Evolutionary conservation across 2,888 invertebrate genomes (phyloP).

Genomic region (Euplexia lucipara): DNA sequence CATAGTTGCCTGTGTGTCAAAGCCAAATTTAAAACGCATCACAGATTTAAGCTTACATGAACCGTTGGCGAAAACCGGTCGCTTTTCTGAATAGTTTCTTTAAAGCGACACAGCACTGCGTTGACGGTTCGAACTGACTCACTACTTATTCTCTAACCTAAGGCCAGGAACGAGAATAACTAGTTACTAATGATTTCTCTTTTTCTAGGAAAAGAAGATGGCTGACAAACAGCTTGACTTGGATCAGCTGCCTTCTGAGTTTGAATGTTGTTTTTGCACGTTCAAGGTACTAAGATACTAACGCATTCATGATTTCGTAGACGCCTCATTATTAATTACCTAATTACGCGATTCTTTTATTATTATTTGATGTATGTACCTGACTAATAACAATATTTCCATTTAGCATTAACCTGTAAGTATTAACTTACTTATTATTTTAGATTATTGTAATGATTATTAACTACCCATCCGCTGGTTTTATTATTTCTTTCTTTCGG

Average conservation of each 20-base stretch:
- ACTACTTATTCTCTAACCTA: slow-evolving; percentile 47
- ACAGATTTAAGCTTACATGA: slow-evolving; percentile 31
- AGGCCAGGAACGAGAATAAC: slow-evolving; percentile 37
- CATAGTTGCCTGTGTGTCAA: slow-evolving; percentile 57
- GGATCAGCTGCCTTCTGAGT: slow-evolving; percentile 98
- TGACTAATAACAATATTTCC: slow-evolving; percentile 69
- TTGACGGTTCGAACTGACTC: slow-evolving; percentile 53
- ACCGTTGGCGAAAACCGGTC: slow-evolving; percentile 38
- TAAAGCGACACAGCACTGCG: slow-evolving; percentile 29
- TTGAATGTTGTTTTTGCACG: slow-evolving; percentile 99
- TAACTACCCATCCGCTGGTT: slow-evolving; percentile 49
- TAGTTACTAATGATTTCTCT: slow-evolving; percentile 84
- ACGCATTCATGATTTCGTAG: slow-evolving; percentile 61
- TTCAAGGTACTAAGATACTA: slow-evolving; percentile 95
- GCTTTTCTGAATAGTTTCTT: slow-evolving; percentile 25
- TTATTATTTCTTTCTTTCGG: slow-evolving; percentile 57
- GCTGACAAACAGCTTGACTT: slow-evolving; percentile 94
- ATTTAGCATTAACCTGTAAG: slow-evolving; percentile 73
- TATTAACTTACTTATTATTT: slow-evolving; percentile 62
- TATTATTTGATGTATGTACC: slow-evolving; percentile 54
- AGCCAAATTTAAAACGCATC: slow-evolving; percentile 40
- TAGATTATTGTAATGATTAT: slow-evolving; percentile 48
- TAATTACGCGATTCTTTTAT: slow-evolving; percentile 54
- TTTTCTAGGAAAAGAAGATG: slow-evolving; percentile 93
- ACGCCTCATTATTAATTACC: slow-evolving; percentile 57